Conservation (phyloP, 2,797 vertebrate species). For the Oreonectes daqikongensis region DNA sequence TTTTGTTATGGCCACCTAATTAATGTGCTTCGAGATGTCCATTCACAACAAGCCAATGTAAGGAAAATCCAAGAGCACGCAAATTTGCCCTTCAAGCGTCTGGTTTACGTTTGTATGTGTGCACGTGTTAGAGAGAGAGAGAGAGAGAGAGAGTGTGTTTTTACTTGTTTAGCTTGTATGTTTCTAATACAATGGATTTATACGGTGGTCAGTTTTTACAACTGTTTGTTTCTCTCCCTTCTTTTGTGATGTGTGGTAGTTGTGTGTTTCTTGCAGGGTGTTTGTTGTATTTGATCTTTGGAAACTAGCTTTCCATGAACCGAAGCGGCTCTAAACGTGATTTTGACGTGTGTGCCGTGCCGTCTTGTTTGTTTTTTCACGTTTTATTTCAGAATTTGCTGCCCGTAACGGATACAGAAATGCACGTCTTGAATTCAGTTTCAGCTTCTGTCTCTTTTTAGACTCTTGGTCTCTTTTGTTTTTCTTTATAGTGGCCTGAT, state of each 20-base stretch:
- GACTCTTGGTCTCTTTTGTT: slow-evolving; percentile 6
- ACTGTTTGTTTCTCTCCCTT: slow-evolving; percentile 41
- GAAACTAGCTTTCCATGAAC: slow-evolving; percentile 19
- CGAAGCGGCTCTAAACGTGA: slow-evolving; percentile 23
- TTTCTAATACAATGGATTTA: slow-evolving; percentile 49
- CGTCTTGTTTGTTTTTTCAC: slow-evolving; percentile 15
- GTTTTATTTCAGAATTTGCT: slow-evolving; percentile 30
- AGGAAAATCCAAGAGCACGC: slow-evolving; percentile 31
- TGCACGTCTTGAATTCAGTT: slow-evolving; percentile 29
- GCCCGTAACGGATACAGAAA: slow-evolving; percentile 8
- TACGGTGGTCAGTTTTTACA: slow-evolving; percentile 46
- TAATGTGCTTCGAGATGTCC: slow-evolving; percentile 22
- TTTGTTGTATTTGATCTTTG: slow-evolving; percentile 41
- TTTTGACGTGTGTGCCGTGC: slow-evolving; percentile 45
- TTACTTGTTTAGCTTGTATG: slow-evolving; percentile 31
- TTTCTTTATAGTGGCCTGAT: slow-evolving; percentile 21
- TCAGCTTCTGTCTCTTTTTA: slow-evolving; percentile 1
- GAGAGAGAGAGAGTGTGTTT: slow-evolving; percentile 6
- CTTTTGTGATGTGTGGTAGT: slow-evolving; percentile 46
- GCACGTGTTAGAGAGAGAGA: background rate
- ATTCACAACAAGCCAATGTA: slow-evolving; percentile 44
- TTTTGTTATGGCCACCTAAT: slow-evolving; percentile 40
- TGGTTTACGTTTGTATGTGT: slow-evolving; percentile 39
- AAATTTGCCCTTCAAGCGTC: slow-evolving; percentile 6
- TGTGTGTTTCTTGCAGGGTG: slow-evolving; percentile 48